phyloP scores from a whole-genome alignment of 2,113 vertebrate species.

The Tinamus guttatus region DNA sequence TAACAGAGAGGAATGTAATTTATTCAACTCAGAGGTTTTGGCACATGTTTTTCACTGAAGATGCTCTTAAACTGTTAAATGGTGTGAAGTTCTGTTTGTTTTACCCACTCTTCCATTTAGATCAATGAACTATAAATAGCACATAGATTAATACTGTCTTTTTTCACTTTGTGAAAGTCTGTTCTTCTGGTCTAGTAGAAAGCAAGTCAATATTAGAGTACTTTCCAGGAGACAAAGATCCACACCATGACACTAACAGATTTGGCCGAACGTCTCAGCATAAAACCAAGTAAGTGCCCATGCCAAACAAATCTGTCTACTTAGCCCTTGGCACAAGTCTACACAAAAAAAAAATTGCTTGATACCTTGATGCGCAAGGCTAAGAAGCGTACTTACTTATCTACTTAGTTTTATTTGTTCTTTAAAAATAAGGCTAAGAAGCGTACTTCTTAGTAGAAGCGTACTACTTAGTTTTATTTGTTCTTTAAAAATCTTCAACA shows the following conservation, averaged over 20 bases:
- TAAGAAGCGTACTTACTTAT: not conserved
- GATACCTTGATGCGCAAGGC: not conserved
- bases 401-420: not conserved
- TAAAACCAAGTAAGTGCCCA: not conserved
- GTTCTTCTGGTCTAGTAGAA: not conserved
- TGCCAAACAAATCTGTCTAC: not conserved
- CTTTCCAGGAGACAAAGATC: not conserved
- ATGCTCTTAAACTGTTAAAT: not conserved
- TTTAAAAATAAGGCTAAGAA: too few species aligned
- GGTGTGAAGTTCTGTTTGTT: not conserved
- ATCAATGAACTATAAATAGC: not conserved
- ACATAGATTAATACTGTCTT: not conserved
- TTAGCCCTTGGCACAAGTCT: not conserved
- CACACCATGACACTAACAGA: not conserved
- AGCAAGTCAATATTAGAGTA: not conserved
- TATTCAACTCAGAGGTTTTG: not conserved
- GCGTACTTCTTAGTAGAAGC: too few species aligned
- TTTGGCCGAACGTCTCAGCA: not conserved
- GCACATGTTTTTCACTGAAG: not conserved
- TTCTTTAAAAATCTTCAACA: not conserved
- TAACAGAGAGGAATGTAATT: not conserved
- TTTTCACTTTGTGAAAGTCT: not conserved
- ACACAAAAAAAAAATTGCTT: not conserved
- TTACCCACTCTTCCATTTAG: not conserved
- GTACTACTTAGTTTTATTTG: too few species aligned